These are phyloP conservation scores for Chauna torquata DNA, from an alignment of 2,113 vertebrate genomes.

Conservation along the genomic window DNA sequence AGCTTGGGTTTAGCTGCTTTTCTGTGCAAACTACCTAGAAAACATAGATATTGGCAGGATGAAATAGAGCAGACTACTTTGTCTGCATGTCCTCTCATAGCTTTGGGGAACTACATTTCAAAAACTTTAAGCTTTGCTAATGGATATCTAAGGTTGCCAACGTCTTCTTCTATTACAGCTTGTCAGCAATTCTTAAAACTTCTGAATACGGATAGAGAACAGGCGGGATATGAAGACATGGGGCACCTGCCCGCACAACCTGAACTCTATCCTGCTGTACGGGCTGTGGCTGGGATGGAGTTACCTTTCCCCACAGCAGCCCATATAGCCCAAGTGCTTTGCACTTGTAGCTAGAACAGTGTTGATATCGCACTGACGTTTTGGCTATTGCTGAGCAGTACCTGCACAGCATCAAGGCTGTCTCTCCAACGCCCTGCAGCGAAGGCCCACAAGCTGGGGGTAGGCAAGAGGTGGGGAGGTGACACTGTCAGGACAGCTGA, in stretches of 20 bases:
- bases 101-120: not conserved
- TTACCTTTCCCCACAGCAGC: too few species aligned
- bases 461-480: too few species aligned
- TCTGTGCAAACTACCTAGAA: too few species aligned
- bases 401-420: too few species aligned
- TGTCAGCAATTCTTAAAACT: not conserved
- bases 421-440: too few species aligned
- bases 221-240: not conserved
- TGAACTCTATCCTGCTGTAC: not conserved
- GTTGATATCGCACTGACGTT: too few species aligned
- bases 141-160: not conserved
- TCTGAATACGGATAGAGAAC: not conserved
- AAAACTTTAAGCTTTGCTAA: not conserved
- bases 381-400: too few species aligned
- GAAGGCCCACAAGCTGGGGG: too few species aligned
- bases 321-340: too few species aligned
- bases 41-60: not conserved
- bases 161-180: not conserved
- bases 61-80: not conserved
- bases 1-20: not conserved
- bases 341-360: too few species aligned
- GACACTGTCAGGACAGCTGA: too few species aligned
- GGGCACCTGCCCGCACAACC: not conserved
- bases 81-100: not conserved
- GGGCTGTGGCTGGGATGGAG: too few species aligned